phyloP scores from a whole-genome alignment of 2,888 invertebrate genomes.

The Oligia strigilis region DNA sequence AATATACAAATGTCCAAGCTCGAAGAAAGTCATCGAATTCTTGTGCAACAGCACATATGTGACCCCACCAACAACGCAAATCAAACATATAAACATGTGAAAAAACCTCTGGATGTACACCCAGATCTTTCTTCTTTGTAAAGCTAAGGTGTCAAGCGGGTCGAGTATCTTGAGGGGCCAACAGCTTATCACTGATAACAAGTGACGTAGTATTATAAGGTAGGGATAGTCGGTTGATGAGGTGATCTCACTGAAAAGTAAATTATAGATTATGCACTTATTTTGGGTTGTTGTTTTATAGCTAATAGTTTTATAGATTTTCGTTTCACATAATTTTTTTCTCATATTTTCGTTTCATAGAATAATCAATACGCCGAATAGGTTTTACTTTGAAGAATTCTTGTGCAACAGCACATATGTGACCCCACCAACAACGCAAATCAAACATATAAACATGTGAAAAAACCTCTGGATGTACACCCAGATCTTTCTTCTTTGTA shows the following conservation, averaged over 20 bases:
- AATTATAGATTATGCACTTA: neutral
- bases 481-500: conserved; percentile 22
- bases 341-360: no score
- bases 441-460: neutral
- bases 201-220: conserved; percentile 24
- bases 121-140: conserved; percentile 22
- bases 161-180: conserved; percentile 29
- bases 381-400: neutral
- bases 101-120: conserved; percentile 11
- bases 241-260: conserved; percentile 18
- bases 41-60: conserved; percentile 4
- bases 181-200: conserved; percentile 18
- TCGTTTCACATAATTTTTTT: no score
- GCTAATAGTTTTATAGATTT: no score
- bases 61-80: accelerated
- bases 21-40: conserved; percentile 27
- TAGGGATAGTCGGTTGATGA: conserved; percentile 17
- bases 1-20: conserved; percentile 40
- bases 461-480: conserved; percentile 11
- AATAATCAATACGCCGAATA: no score
- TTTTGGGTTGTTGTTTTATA: neutral
- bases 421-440: accelerated
- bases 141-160: neutral
- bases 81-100: neutral
- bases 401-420: conserved; percentile 4